These are phyloP conservation scores for Phoebastria nigripes DNA, from an alignment of 2,797 vertebrate genomes.

Conservation along the genomic window DNA sequence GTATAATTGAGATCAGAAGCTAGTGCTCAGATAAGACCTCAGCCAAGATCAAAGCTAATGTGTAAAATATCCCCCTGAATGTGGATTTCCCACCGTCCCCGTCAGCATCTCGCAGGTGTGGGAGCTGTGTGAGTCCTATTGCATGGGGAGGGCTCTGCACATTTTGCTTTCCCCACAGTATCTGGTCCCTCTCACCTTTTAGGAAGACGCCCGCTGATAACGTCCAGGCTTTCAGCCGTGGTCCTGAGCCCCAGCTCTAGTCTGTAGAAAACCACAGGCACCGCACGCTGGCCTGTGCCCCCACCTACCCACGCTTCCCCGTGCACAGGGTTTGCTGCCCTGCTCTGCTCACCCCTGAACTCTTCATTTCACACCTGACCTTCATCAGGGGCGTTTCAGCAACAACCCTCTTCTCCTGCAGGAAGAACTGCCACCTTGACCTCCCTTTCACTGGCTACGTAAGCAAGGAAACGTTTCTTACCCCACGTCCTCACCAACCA, in stretches of 20 bases:
- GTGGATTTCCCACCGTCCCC: not conserved
- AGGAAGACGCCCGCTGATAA: not conserved
- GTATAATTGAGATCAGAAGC: not conserved
- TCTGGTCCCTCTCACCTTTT: not conserved
- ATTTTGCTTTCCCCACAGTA: not conserved
- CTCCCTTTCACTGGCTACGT: not conserved
- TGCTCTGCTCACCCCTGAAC: not conserved
- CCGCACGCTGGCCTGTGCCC: fast-evolving
- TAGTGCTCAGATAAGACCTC: not conserved
- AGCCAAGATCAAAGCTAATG: not conserved
- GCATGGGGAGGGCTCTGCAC: not conserved
- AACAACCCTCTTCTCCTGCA: not conserved
- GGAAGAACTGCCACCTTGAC: not conserved
- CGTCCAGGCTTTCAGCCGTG: fast-evolving
- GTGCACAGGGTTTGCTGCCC: not conserved
- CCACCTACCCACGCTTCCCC: fast-evolving
- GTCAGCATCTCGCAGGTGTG: not conserved
- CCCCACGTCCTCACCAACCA: not conserved
- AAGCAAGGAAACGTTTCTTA: not conserved
- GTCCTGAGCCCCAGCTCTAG: not conserved
- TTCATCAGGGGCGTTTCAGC: not conserved
- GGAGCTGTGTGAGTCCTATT: not conserved
- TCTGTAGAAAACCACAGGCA: not conserved
- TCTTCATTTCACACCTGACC: not conserved
- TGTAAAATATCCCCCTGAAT: not conserved